Percentiles rank a stretch among this genome's conserved stretches.
Evolutionary conservation across 1,140 invertebrate genomes (phyloP).

Genomic region (Penaeus indicus): DNA sequence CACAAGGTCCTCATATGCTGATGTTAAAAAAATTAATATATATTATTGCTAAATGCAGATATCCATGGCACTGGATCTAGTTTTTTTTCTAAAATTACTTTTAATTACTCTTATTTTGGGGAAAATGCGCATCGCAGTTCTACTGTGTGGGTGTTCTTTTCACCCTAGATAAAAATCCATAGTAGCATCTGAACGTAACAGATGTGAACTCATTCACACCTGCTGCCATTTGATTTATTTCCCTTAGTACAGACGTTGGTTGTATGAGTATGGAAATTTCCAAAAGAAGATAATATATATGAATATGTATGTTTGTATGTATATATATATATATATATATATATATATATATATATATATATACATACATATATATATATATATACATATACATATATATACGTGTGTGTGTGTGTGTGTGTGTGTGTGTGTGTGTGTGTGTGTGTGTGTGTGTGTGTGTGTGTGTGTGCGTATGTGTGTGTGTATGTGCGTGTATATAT

Average conservation of each 20-base stretch:
- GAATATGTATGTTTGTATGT: conserved; percentile 1
- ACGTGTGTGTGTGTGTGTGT: not conserved
- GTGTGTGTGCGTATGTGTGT: too few relatives aligned
- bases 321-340: not conserved
- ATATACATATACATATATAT: not conserved
- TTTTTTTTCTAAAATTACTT: too few relatives aligned
- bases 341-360: conserved; percentile 9
- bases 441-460: not conserved
- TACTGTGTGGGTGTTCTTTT: too few relatives aligned
- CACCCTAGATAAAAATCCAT: too few relatives aligned
- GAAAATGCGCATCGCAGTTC: too few relatives aligned
- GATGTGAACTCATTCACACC: not conserved
- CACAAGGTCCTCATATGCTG: too few relatives aligned
- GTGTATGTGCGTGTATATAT: too few relatives aligned
- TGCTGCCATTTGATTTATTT: not conserved
- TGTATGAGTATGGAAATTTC: not conserved
- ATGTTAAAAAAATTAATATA: too few relatives aligned
- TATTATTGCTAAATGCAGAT: too few relatives aligned
- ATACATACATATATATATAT: not conserved
- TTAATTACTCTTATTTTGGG: too few relatives aligned
- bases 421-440: not conserved
- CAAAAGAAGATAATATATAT: conserved; percentile 12
- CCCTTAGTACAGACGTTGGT: not conserved
- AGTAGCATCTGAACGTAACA: not conserved
- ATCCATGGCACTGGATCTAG: too few relatives aligned